Evolutionary conservation across 64 coral and sea anemone genomes (phyloP), one percentile per base, ranked within the genome.

Genomic region (Cladopsammia gracilis): DNA sequence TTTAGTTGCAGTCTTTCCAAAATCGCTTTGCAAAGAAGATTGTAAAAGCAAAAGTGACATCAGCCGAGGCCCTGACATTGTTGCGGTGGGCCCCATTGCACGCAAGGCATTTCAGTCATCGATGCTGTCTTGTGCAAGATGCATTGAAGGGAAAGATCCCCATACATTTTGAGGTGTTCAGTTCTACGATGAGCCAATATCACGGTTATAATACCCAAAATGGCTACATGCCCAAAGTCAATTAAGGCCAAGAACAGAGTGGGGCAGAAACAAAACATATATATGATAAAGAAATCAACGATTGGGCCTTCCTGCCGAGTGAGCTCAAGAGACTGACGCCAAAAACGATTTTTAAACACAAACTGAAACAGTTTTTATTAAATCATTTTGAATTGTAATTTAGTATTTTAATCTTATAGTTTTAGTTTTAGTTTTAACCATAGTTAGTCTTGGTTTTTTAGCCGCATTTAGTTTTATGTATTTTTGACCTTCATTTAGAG

Each of bases 101-200:
- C 13, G 54, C 54, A 2, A 57, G 54, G 13, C 2, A 34, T 34
- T 34, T 34, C 34, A 2, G 69, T 71, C 3, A 71, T 71, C 69
- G 34, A 26, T 71, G 34, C 42, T 71, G 69, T 71, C 23, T 71
- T 73, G 26, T 34, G 11, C 26, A 73, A 73, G 13, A 73, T 73
- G 26, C 25, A 73, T 42, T 44, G 26, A 44, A 13, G 13, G 70
- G 70, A 3, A 10, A 44, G 25, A 73, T 73, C 42, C 26, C 70
- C 42, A 13, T 15, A 48, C 70, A 73, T 73, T 16, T 73, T 12
- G 25, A 73, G 43, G 70, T 44, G 70, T 45, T 73, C 70, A 73
- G 42, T 46, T 73, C 70, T 73, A 73, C 70, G 47, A 16, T 73
- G 70, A 10, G 26, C 70, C 70, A 73, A 73, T 34, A n/a, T 20